phyloP scores from a whole-genome alignment of 2,888 invertebrate species.

The Diaperis boleti region DNA sequence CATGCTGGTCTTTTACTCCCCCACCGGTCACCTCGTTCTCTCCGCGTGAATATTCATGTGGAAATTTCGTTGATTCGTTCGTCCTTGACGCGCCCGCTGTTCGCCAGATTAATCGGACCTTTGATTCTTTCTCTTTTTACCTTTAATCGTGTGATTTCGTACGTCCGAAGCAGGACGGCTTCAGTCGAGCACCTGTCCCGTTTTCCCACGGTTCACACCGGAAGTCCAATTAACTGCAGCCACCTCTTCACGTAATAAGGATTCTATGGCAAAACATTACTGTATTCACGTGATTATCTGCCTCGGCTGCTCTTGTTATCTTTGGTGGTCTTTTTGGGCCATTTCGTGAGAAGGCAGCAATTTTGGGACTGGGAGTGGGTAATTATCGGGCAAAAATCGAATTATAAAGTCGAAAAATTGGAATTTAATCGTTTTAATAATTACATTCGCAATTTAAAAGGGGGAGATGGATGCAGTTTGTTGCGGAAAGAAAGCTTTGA shows the following conservation, averaged over 20 bases:
- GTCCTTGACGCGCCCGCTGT: conserved; percentile 41
- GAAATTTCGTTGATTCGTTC: conserved; percentile 24
- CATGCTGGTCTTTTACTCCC: no score
- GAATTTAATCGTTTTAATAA: no score
- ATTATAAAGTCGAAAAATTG: no score
- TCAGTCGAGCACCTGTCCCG: conserved; percentile 60
- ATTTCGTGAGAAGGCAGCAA: neutral
- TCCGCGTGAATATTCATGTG: neutral
- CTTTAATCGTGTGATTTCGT: conserved; percentile 14
- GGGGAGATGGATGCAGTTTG: no score
- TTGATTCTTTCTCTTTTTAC: conserved; percentile 27
- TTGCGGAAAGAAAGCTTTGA: no score
- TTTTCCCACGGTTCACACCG: conserved; percentile 65
- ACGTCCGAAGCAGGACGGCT: conserved; percentile 34
- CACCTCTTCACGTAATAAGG: conserved; percentile 56
- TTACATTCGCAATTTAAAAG: no score
- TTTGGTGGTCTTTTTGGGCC: conserved; percentile 13
- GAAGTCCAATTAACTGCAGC: conserved; percentile 65
- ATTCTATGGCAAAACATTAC: conserved; percentile 44
- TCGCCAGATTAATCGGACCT: conserved; percentile 46
- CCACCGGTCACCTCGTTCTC: no score
- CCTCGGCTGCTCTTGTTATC: conserved; percentile 17
- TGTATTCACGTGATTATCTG: conserved; percentile 29
- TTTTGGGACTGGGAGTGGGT: neutral
- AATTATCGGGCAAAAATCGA: neutral